phyloP scores from a whole-genome alignment of 2,797 vertebrate genomes.

The Anabacerthia variegaticeps region DNA sequence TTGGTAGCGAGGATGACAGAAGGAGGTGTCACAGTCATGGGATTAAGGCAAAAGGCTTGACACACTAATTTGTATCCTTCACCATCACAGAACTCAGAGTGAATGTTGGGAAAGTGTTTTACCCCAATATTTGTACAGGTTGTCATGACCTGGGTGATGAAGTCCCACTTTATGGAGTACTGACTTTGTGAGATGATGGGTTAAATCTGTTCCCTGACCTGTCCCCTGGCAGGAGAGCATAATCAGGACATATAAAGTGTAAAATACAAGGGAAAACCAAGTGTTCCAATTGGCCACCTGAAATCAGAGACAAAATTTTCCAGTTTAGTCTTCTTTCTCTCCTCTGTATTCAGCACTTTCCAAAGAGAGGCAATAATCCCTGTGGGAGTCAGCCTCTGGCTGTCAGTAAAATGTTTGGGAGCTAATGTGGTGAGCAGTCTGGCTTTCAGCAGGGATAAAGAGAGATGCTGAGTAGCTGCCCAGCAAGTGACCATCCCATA shows the following conservation, averaged over 20 bases:
- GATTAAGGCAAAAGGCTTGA: background rate
- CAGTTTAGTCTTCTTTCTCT: background rate
- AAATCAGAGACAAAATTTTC: background rate
- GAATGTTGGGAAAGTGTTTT: background rate
- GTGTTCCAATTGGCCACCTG: background rate
- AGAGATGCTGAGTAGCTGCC: background rate
- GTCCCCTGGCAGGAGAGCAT: background rate
- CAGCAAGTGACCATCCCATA: background rate
- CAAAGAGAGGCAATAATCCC: background rate
- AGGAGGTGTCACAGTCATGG: background rate
- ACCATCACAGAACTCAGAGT: background rate
- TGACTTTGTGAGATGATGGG: background rate
- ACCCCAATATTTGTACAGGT: background rate
- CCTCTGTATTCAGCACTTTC: background rate
- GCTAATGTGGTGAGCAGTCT: background rate
- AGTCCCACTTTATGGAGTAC: background rate
- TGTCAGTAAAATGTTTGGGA: background rate
- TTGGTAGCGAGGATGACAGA: background rate
- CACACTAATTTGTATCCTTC: background rate
- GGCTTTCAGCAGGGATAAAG: background rate
- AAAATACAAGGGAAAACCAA: background rate
- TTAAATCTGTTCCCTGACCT: background rate
- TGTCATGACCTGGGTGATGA: background rate
- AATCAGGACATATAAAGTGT: background rate
- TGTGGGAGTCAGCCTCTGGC: background rate